Percentiles rank a stretch among this genome's conserved stretches.
Conservation (phyloP, 1,140 invertebrate species). For the Tetragnatha versicolor region DNA sequence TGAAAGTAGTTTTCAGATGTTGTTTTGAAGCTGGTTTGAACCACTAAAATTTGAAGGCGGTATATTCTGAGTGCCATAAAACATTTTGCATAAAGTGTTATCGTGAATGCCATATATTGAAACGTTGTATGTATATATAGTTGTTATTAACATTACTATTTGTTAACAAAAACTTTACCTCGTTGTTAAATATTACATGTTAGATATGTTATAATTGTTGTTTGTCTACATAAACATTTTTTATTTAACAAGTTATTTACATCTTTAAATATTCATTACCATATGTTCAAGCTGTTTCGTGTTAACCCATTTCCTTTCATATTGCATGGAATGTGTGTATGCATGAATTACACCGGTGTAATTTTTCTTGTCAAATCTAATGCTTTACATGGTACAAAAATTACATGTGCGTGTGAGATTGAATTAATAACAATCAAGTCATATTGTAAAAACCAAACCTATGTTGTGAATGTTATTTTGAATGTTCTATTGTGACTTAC, state of each 20-base stretch:
- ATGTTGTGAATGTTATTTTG: no score
- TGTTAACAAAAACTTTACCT: slow-evolving; percentile 18
- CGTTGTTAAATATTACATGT: slow-evolving; percentile 1
- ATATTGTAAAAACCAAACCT: no score
- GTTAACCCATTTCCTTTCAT: slow-evolving; percentile 1
- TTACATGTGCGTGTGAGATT: no score
- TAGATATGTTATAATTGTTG: slow-evolving; percentile 16
- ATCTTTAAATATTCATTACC: not conserved
- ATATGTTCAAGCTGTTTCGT: not conserved
- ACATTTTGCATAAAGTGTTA: not conserved
- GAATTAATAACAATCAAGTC: no score
- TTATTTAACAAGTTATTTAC: slow-evolving; percentile 21
- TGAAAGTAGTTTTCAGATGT: not conserved
- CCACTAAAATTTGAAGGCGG: not conserved
- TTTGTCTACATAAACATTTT: not conserved
- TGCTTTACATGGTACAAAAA: no score
- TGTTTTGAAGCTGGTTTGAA: not conserved
- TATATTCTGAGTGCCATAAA: slow-evolving; percentile 1
- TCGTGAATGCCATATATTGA: not conserved
- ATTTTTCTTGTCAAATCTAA: no score
- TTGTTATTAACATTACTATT: not conserved
- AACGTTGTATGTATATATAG: not conserved
- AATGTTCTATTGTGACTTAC: no score
- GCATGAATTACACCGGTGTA: no score
- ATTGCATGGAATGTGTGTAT: not conserved